Base-by-base conservation (phyloP, 2,888 invertebrate genomes). In the Lycaena phlaeas region DNA sequence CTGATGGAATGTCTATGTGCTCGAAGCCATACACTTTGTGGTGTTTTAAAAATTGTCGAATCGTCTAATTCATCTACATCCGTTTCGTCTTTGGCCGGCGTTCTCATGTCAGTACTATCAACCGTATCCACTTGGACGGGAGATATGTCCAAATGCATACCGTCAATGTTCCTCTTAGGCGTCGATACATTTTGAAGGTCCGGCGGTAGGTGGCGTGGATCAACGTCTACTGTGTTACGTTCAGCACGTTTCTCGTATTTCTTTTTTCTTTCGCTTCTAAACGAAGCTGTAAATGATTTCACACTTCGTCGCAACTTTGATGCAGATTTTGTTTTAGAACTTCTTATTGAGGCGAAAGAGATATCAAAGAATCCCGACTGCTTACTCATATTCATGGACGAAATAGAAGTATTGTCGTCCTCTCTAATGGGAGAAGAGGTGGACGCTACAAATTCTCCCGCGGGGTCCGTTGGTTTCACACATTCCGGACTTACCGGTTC, bases 221-320 rank as follows among this genome's bases (percentile, higher is more conserved):
- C 73, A 4, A 82, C 77, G 36, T 77, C 78, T 9, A 82, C 70
- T 4, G 78, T 75, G 47, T 82, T 77, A 6, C 79, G 65, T 46
- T 79, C 77, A 2, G 66, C 52, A 40, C 77, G 57, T 49, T 82
- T 84, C 55, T 85, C 85, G 46, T 84, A 84, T 49, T 84, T 85
- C 61, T 85, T 85, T 52, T 82, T 85, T 22, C 85, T 65, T 59
- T 85, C 85, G 49, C 82, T 82, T 50, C 85, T 67, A 51, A 85
- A 85, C 0, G 85, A 85, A 7, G 85, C 82, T n/a, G 85, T 85
- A 49, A 85, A 79, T 1, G 85, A 85, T 56, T 85, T 85, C 5
- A 85, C 82, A 51, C 85, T 84, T 36, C 85, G 64, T 26, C 85
- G 64, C 36, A 85, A 51, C 53, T 82, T 84, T 4, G 85, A 84